phyloP scores from a whole-genome alignment of 2,888 invertebrate species.

The Onchidella celtica region DNA sequence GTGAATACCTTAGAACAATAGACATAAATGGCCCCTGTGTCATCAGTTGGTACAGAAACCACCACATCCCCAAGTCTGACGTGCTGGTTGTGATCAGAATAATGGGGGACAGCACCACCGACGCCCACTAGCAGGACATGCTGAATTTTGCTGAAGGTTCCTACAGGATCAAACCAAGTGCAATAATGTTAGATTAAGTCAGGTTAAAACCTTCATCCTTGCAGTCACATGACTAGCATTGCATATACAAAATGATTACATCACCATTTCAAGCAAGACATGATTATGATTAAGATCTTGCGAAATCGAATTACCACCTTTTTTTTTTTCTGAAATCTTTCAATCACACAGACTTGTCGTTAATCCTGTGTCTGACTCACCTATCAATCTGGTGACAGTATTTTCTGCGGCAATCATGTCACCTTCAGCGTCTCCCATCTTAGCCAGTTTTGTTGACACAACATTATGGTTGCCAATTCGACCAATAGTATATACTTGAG shows the following conservation, averaged over 20 bases:
- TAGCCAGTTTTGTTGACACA: slow-evolving; percentile 97
- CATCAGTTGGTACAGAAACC: slow-evolving; percentile 70
- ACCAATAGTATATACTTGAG: slow-evolving; percentile 98
- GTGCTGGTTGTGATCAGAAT: slow-evolving; percentile 94
- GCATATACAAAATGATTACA: too few relatives aligned
- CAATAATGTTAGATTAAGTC: neutral
- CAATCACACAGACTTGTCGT: neutral
- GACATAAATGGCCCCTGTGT: slow-evolving; percentile 84
- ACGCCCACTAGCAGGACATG: slow-evolving; percentile 97
- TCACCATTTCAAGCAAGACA: too few relatives aligned
- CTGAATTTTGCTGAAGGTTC: slow-evolving; percentile 95
- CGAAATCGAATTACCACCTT: neutral
- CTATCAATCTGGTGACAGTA: slow-evolving; percentile 95
- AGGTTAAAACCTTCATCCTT: neutral
- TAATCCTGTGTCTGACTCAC: slow-evolving; percentile 74
- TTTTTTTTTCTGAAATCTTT: neutral
- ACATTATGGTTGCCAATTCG: slow-evolving; percentile 97
- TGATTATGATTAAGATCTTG: neutral
- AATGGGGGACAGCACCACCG: slow-evolving; percentile 98
- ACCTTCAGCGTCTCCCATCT: slow-evolving; percentile 85
- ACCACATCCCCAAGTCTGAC: slow-evolving; percentile 87
- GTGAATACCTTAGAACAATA: slow-evolving; percentile 87
- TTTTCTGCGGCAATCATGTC: slow-evolving; percentile 98
- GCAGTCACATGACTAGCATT: too few relatives aligned
- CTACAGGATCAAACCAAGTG: slow-evolving; percentile 75